Base-by-base conservation (phyloP, 2,113 vertebrate species). In the Eurystomus gularis region DNA sequence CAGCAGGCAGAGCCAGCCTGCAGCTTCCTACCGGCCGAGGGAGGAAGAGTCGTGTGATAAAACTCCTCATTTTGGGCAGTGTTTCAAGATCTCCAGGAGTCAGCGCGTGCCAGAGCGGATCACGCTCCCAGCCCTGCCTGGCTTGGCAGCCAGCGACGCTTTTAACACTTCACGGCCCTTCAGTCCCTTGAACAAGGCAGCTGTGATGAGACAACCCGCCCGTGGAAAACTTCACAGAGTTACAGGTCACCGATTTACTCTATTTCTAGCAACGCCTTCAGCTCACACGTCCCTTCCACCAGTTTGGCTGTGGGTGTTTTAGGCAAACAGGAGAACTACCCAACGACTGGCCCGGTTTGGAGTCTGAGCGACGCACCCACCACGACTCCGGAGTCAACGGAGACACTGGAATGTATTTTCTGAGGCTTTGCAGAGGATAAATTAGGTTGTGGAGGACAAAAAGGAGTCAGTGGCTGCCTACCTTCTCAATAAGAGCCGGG, bases 21-120 rank as follows among this genome's bases (percentile, higher is more conserved):
- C 4, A 3, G 57, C 68, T 84, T 25, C 17, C 37, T 8, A 10
- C 25, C 37, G 17, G 61, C 61, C 25, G 4, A 18, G n/a, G 23
- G 58, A 21, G n/a, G 29, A 44, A 51, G 31, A 3, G 31, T 23
- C 31, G 16, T 13, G 37, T 24, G 37, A 20, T 4, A 28, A 15
- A 84, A 19, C 28, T 28, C 31, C 6, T 4, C 10, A 6, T 31
- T 65, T 26, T 8, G 68, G 78, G 87, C 82, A 58, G 13, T 0
- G 46, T 10, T 42, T 44, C 72, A 37, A 25, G 49, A 3, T 49
- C 44, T 37, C 15, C 49, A 6, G 61, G 65, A 66, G 40, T 5
- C 31, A 7, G 5, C 1, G 17, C 69, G 4, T 8, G n/a, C 52
- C 69, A 18, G 40, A 9, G 10, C 1, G 1, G 55, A 11, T 35